Percentiles rank a stretch among this genome's conserved stretches.
These are phyloP conservation scores for Tokudaia muenninki DNA, from an alignment of 2,797 vertebrate species.

Conservation along the genomic window DNA sequence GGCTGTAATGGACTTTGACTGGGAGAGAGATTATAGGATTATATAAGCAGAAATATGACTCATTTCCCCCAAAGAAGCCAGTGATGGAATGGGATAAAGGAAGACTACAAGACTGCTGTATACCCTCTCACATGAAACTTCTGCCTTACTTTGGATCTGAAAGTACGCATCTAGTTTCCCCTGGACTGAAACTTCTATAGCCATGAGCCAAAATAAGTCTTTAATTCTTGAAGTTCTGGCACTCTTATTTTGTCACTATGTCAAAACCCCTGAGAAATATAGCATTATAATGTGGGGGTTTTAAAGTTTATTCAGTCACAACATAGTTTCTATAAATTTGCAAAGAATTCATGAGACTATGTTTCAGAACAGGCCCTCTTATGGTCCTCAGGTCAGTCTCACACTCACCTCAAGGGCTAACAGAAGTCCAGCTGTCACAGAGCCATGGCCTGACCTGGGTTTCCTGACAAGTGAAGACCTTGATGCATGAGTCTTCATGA, in stretches of 20 bases:
- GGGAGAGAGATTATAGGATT: not conserved
- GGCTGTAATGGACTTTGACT: not conserved
- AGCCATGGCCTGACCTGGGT: not conserved
- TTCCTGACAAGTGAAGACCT: not conserved
- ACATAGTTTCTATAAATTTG: not conserved
- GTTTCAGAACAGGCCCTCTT: not conserved
- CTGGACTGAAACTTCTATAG: not conserved
- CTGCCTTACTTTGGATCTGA: not conserved
- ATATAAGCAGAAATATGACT: not conserved
- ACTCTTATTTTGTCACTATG: not conserved
- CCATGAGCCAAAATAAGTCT: not conserved
- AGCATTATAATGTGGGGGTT: not conserved
- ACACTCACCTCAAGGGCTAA: not conserved
- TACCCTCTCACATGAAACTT: not conserved
- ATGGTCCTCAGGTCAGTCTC: not conserved
- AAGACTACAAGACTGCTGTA: not conserved
- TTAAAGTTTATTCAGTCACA: not conserved
- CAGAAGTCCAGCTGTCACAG: not conserved
- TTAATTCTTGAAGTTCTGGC: not conserved
- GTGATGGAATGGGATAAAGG: not conserved
- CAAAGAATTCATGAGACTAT: not conserved
- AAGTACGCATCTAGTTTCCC: not conserved
- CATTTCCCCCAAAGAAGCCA: not conserved
- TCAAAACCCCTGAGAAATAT: not conserved
- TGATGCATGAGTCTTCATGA: not conserved